Percentiles rank a stretch among this genome's conserved stretches.
Evolutionary conservation across 2,888 invertebrate genomes (phyloP).

Genomic region (Petrophora chlorosata): DNA sequence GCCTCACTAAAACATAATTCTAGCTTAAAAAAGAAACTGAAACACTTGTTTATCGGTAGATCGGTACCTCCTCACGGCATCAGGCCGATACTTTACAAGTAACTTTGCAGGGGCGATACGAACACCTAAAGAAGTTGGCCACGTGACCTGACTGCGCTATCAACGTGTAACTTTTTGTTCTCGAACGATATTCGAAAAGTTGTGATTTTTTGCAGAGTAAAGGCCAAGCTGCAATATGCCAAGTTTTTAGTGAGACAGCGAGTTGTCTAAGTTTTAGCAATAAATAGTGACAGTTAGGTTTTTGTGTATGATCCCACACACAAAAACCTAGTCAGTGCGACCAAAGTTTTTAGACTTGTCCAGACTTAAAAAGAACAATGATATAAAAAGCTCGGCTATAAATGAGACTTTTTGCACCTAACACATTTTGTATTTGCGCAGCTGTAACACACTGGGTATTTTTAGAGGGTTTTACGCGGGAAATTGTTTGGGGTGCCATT

Average conservation of each 20-base stretch:
- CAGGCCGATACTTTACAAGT: slow-evolving; percentile 56
- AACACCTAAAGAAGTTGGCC: slow-evolving; percentile 68
- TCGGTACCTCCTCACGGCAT: slow-evolving; percentile 27
- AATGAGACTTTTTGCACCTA: background rate
- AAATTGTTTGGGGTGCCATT: too few relatives aligned
- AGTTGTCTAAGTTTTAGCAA: too few relatives aligned
- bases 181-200: slow-evolving; percentile 28
- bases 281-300: too few relatives aligned
- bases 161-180: slow-evolving; percentile 39
- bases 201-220: slow-evolving; percentile 7
- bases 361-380: background rate
- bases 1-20: too few relatives aligned
- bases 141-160: slow-evolving; percentile 65
- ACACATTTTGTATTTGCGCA: background rate
- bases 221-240: background rate
- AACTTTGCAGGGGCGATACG: slow-evolving; percentile 66
- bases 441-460: background rate
- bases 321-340: slow-evolving; percentile 4
- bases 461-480: background rate
- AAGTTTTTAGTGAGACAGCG: too few relatives aligned
- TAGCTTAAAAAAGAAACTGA: slow-evolving; percentile 17
- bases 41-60: slow-evolving; percentile 24
- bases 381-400: background rate
- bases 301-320: too few relatives aligned
- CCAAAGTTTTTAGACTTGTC: background rate